Evolutionary conservation across 1,140 invertebrate species (phyloP).

Genomic region (Pristionchus pacificus): DNA sequence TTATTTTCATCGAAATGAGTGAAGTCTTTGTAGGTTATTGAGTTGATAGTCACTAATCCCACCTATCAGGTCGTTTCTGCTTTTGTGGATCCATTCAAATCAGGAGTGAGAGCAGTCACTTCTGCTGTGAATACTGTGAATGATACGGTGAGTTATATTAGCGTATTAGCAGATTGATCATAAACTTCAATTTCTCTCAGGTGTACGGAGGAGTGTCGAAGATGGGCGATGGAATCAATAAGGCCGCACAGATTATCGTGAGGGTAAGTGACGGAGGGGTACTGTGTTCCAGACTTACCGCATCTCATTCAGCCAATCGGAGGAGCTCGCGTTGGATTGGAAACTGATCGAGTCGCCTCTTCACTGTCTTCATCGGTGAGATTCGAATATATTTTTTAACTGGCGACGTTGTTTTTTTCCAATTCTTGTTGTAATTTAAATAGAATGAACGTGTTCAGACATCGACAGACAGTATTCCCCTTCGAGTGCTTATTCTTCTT

Average conservation of each 20-base stretch:
- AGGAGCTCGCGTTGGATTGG: slow-evolving; percentile 18
- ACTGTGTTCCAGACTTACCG: no score
- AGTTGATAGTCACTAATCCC: not conserved
- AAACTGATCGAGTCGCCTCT: slow-evolving; percentile 46
- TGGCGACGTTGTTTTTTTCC: not conserved
- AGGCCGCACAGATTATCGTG: slow-evolving; percentile 42
- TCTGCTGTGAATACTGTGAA: slow-evolving; percentile 51
- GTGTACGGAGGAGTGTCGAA: slow-evolving; percentile 44
- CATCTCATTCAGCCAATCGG: slow-evolving; percentile 2
- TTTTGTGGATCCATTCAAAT: slow-evolving; percentile 49
- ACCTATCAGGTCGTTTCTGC: slow-evolving; percentile 38
- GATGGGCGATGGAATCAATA: slow-evolving; percentile 51
- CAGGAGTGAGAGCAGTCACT: slow-evolving; percentile 50
- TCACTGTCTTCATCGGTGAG: slow-evolving; percentile 38
- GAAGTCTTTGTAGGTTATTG: not conserved
- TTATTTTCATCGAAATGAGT: not conserved
- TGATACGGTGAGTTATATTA: slow-evolving; percentile 33
- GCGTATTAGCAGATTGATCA: not conserved
- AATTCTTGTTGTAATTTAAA: no score
- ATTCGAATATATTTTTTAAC: not conserved
- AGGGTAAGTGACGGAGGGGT: slow-evolving; percentile 18
- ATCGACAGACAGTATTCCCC: slow-evolving; percentile 73
- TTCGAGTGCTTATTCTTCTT: slow-evolving; percentile 76
- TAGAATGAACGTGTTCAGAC: no score
- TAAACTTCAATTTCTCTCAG: not conserved